Conservation (phyloP, 2,113 vertebrate genomes). For the Spilogale gracilis region DNA sequence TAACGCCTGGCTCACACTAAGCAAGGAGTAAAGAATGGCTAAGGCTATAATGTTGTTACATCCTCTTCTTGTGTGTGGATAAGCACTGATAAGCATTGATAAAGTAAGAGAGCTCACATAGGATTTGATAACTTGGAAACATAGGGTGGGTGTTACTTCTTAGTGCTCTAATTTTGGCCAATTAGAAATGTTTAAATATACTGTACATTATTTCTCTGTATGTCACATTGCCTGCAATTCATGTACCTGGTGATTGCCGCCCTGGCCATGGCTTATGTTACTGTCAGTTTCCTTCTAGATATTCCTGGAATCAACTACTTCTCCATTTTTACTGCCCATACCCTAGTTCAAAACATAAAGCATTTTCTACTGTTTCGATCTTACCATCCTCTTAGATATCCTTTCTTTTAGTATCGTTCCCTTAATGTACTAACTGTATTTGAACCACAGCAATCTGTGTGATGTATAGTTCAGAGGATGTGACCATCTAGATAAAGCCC, state of each 20-base stretch:
- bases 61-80: not conserved
- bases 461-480: not conserved
- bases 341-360: not conserved
- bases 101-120: not conserved
- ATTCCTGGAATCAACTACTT: not conserved
- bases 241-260: not conserved
- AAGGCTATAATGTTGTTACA: not conserved
- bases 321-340: not conserved
- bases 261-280: not conserved
- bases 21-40: not conserved
- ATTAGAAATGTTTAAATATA: not conserved
- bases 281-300: not conserved
- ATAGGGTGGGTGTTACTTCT: not conserved
- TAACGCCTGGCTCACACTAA: not conserved
- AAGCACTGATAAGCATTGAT: not conserved
- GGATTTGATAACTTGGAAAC: not conserved
- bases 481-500: not conserved
- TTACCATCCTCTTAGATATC: not conserved
- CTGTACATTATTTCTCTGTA: not conserved
- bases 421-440: constrained; percentile 2
- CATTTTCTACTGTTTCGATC: not conserved
- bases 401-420: not conserved
- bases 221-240: not conserved
- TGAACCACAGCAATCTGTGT: not conserved
- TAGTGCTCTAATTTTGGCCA: not conserved